These are phyloP conservation scores for Boleophthalmus pectinirostris DNA, from an alignment of 2,113 vertebrate genomes.

Conservation along the genomic window DNA sequence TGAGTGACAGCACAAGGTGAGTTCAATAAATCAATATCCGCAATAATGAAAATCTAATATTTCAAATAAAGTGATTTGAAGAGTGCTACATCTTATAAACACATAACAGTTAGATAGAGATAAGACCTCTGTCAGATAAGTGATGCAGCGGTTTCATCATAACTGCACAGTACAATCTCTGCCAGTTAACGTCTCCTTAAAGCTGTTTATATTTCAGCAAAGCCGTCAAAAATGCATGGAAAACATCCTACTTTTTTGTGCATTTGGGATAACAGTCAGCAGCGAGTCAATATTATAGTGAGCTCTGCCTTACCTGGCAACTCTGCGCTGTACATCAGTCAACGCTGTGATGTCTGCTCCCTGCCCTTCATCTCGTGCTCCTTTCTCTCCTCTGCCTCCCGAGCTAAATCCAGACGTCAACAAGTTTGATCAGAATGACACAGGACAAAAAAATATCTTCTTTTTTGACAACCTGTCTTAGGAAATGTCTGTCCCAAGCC, in stretches of 20 bases:
- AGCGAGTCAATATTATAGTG: slow-evolving; percentile 26
- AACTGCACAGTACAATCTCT: slow-evolving; percentile 2
- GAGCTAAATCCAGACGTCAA: slow-evolving; percentile 45
- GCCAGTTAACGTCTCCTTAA: not conserved
- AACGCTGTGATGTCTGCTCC: slow-evolving; percentile 28
- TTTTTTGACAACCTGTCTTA: slow-evolving; percentile 31
- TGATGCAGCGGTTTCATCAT: not conserved
- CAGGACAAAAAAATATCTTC: slow-evolving; percentile 34
- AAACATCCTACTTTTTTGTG: not conserved
- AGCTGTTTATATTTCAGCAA: slow-evolving; percentile 9
- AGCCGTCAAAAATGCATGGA: slow-evolving; percentile 11
- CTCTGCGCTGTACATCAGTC: slow-evolving; percentile 44
- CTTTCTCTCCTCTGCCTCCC: slow-evolving; percentile 11
- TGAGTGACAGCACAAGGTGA: not conserved
- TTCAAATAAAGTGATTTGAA: not conserved
- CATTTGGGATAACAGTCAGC: slow-evolving; percentile 18
- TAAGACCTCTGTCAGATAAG: not conserved
- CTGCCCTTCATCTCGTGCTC: slow-evolving; percentile 32
- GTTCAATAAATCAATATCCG: not conserved
- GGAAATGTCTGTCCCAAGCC: slow-evolving; percentile 33
- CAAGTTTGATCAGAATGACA: slow-evolving; percentile 58
- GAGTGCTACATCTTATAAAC: not conserved
- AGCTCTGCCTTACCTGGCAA: slow-evolving; percentile 42
- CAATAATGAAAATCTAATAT: not conserved
- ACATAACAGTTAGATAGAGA: not conserved